phyloP scores from a whole-genome alignment of 2,797 vertebrate species.

The Gephyroberyx darwinii region DNA sequence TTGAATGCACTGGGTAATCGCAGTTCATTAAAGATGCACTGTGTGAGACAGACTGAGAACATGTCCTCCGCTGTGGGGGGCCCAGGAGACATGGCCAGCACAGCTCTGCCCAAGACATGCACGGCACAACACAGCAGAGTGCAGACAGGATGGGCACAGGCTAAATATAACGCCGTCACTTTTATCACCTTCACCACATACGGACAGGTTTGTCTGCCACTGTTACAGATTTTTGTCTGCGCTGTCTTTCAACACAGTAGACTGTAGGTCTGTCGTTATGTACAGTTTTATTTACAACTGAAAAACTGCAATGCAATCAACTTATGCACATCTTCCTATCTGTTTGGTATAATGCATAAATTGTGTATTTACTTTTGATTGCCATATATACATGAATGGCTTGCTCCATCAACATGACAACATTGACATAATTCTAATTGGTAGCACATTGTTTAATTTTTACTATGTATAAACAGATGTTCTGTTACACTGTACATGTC shows the following conservation, averaged over 20 bases:
- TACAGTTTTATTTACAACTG: constrained; percentile 98
- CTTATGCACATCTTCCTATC: constrained; percentile 81
- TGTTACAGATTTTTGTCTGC: constrained; percentile 20
- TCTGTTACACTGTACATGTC: constrained; percentile 82
- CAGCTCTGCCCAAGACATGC: constrained; percentile 48
- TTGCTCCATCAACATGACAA: constrained; percentile 88
- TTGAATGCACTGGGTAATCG: constrained; percentile 58
- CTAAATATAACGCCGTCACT: constrained; percentile 56
- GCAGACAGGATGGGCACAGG: constrained; percentile 39
- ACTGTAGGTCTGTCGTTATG: constrained; percentile 72
- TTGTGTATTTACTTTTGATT: constrained; percentile 86
- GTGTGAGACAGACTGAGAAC: constrained; percentile 66
- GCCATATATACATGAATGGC: constrained; percentile 88
- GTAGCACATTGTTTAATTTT: constrained; percentile 79
- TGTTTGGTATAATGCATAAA: constrained; percentile 87
- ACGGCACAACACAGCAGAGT: constrained; percentile 17
- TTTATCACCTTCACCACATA: constrained; percentile 30
- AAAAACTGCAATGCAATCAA: constrained; percentile 89
- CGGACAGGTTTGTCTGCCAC: constrained; percentile 21
- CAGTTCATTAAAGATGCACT: constrained; percentile 74
- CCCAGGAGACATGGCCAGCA: constrained; percentile 42
- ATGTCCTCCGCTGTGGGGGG: constrained; percentile 45
- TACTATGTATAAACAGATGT: constrained; percentile 84
- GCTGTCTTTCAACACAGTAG: constrained; percentile 52
- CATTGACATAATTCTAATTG: constrained; percentile 81